These are phyloP conservation scores for Limenitis arthemis DNA, from an alignment of 2,888 invertebrate species.

Conservation along the genomic window DNA sequence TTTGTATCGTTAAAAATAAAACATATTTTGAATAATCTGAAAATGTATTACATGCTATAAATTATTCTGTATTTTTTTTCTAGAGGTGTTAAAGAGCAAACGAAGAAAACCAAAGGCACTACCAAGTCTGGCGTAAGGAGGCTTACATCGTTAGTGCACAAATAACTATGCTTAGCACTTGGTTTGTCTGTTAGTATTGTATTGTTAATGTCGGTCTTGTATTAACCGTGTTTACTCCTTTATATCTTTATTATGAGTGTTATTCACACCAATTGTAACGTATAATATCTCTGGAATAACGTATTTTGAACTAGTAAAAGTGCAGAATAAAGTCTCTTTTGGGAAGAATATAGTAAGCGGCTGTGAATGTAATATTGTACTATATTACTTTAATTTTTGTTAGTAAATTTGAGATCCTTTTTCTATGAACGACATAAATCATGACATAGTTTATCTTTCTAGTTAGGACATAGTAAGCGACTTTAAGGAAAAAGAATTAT, in stretches of 20 bases:
- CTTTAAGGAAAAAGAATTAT: too few relatives aligned
- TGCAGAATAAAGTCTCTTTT: background rate
- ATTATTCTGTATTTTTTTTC: background rate
- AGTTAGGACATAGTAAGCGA: too few relatives aligned
- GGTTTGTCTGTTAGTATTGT: slow-evolving; percentile 10
- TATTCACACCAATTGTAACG: slow-evolving; percentile 5
- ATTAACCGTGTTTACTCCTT: slow-evolving; percentile 20
- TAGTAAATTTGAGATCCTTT: background rate
- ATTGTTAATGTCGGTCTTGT: slow-evolving; percentile 24
- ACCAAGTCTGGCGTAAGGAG: slow-evolving; percentile 53
- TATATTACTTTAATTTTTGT: background rate
- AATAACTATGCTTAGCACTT: slow-evolving; percentile 36
- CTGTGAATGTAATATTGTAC: too few relatives aligned
- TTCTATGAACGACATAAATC: too few relatives aligned
- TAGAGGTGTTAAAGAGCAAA: slow-evolving; percentile 66
- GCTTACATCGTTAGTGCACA: slow-evolving; percentile 61
- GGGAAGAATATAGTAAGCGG: too few relatives aligned
- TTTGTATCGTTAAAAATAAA: background rate
- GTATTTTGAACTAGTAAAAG: background rate
- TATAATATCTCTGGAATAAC: slow-evolving; percentile 3
- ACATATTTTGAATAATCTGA: background rate
- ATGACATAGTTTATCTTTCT: too few relatives aligned
- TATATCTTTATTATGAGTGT: slow-evolving; percentile 6
- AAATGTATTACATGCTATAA: background rate
- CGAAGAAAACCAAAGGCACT: slow-evolving; percentile 62